These are phyloP conservation scores for Chrysoperla carnea DNA, from an alignment of 1,140 invertebrate species.

Conservation along the genomic window DNA sequence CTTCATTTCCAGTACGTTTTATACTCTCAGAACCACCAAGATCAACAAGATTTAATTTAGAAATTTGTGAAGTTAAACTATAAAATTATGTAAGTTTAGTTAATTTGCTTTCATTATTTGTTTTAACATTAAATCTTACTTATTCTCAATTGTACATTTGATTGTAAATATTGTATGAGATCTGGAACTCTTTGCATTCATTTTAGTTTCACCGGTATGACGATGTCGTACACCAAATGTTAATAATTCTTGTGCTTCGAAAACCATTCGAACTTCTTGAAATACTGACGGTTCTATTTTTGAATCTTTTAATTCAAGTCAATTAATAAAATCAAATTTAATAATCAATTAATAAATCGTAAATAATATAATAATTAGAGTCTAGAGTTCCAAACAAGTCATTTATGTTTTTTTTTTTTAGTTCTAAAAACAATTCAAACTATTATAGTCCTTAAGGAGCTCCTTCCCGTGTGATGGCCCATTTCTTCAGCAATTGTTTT, in stretches of 20 bases:
- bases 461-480: no score
- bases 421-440: no score
- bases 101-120: constrained; percentile 25
- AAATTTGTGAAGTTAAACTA: not conserved
- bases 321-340: no score
- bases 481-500: no score
- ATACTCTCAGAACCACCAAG: constrained; percentile 37
- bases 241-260: constrained; percentile 67
- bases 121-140: constrained; percentile 29
- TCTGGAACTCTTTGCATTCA: constrained; percentile 72
- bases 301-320: constrained; percentile 31
- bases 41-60: constrained; percentile 65
- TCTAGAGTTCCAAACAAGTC: no score
- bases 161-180: constrained; percentile 84
- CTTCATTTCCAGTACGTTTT: constrained; percentile 8
- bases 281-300: constrained; percentile 59
- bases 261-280: constrained; percentile 64
- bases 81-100: not conserved
- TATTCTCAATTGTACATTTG: not conserved
- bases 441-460: no score
- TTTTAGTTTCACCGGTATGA: constrained; percentile 59
- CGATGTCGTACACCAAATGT: constrained; percentile 67
- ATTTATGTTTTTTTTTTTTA: no score
- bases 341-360: no score
- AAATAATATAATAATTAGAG: no score